These are phyloP conservation scores for Corvus hawaiiensis DNA, from an alignment of 2,113 vertebrate genomes.

Conservation along the genomic window DNA sequence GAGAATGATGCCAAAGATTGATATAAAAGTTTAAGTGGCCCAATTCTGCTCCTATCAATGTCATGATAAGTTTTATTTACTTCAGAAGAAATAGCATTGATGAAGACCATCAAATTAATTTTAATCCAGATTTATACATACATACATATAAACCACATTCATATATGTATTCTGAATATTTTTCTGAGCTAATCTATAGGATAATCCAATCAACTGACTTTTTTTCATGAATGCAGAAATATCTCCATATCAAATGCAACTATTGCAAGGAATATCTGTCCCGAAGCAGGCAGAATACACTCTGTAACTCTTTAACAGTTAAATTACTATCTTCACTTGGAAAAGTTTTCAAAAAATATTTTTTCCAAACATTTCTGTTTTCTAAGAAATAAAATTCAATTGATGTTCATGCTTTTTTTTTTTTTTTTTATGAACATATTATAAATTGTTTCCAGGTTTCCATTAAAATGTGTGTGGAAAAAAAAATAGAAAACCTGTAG, in stretches of 20 bases:
- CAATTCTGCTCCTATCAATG: neutral
- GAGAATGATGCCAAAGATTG: neutral
- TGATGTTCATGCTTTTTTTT: neutral
- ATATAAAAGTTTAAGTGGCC: neutral
- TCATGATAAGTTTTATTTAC: neutral
- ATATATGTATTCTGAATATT: neutral
- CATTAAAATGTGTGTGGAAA: neutral
- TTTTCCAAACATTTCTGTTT: neutral
- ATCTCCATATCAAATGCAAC: neutral
- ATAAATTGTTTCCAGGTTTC: neutral
- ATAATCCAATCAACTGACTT: neutral
- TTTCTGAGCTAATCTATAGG: neutral
- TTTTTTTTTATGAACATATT: neutral
- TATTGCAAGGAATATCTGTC: neutral
- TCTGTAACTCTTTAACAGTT: neutral
- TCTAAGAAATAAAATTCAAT: neutral
- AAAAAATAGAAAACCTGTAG: neutral
- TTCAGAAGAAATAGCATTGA: neutral
- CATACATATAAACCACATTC: no score
- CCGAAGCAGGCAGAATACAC: neutral
- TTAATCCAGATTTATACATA: neutral
- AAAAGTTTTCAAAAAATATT: neutral
- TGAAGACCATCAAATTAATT: neutral
- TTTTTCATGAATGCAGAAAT: neutral
- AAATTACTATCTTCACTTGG: neutral